phyloP scores from a whole-genome alignment of 1,140 invertebrate genomes.

The Tigriopus japonicus region DNA sequence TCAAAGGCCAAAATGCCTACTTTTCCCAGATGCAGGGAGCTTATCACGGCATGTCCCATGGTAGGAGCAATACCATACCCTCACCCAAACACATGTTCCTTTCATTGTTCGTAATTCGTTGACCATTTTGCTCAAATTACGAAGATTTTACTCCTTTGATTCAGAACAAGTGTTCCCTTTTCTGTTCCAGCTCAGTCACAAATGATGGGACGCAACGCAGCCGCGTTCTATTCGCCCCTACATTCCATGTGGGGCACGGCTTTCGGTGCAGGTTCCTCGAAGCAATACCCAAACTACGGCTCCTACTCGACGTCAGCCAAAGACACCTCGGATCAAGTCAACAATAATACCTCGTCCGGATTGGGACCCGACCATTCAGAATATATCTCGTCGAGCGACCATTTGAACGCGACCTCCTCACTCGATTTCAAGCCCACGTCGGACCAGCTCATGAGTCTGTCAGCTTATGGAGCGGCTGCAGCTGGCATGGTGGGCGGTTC shows the following conservation, averaged over 20 bases:
- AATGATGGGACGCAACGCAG: slow-evolving; percentile 2
- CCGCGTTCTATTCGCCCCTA: slow-evolving; percentile 3
- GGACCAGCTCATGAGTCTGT: neutral
- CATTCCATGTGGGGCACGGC: slow-evolving; percentile 4
- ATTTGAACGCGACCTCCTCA: neutral
- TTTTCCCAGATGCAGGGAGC: slow-evolving; percentile 11
- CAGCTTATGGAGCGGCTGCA: neutral
- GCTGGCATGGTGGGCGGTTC: neutral
- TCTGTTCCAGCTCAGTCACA: slow-evolving; percentile 7
- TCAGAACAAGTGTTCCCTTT: neutral
- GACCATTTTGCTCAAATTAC: neutral
- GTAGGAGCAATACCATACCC: neutral
- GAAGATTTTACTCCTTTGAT: neutral
- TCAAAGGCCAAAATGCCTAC: neutral
- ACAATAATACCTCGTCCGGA: neutral
- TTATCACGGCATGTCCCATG: neutral
- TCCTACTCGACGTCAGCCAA: slow-evolving; percentile 2
- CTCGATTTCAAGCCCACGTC: neutral
- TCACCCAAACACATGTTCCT: neutral
- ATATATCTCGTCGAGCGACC: neutral
- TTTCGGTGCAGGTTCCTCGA: neutral
- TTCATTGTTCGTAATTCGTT: neutral
- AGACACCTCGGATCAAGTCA: neutral
- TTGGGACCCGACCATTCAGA: neutral
- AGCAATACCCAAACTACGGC: slow-evolving; percentile 13